Base-by-base conservation (phyloP, 2,888 invertebrate species). In the Drosophila dives region DNA sequence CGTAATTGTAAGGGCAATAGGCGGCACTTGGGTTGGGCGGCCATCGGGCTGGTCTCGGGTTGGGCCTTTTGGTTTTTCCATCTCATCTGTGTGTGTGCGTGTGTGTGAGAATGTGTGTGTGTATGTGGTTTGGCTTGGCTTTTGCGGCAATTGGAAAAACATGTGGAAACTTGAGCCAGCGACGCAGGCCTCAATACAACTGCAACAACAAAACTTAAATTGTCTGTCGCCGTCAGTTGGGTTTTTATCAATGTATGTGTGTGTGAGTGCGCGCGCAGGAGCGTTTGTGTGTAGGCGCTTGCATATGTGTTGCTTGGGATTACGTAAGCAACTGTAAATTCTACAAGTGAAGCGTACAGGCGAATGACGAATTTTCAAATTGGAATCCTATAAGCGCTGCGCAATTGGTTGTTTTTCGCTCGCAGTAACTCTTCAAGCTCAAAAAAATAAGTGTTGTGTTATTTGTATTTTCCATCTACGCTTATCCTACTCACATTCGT, bases 251-350 rank as follows among this genome's bases (percentile, higher is more conserved):
- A 38, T 38, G 20, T 54, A 40, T 63, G 54, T 51, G 55, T 53
- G 15, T 55, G 34, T 45, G 56, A 76, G 77, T 68, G 64, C 66
- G 71, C 38, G 75, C 63, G 74, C 73, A 85, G 88, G 84, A 85
- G 86, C 75, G 81, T 63, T 64, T 69, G 73, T 65, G 75, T 81
- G 81, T 69, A 65, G 73, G 81, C 80, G 69, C 66, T 63, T n/a
- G 29, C 55, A 26, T 64, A 71, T 64, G 80, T 80, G 68, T 74
- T 80, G 66, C 64, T 64, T 61, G 66, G 70, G 79, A 88, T 85
- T 85, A 85, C 85, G 89, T 86, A 89, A 86, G 81, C 89, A 83
- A 80, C 86, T 86, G 83, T 83, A 86, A 86, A 83, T 86, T 89
- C 89, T 86, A 88, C 77, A 81, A 83, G 65, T 78, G 74, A 69